Evolutionary conservation across 2,888 invertebrate species (phyloP).

Genomic region (Drosophila ochracea): DNA sequence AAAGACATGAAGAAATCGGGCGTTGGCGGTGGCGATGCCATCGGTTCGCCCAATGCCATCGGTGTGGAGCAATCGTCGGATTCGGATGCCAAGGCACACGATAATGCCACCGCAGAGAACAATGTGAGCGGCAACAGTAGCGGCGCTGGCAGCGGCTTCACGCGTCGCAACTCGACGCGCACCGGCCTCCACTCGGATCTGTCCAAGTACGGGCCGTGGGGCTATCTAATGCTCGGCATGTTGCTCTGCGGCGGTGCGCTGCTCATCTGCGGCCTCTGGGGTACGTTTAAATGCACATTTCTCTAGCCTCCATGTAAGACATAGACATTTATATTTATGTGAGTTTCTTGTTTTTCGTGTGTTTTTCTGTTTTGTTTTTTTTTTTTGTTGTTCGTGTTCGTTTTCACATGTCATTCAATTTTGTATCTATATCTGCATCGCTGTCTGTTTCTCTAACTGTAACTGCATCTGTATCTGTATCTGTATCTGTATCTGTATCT

Average conservation of each 20-base stretch:
- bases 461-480: background rate
- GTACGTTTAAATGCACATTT: conserved; percentile 78
- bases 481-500: background rate
- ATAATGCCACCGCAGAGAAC: conserved; percentile 56
- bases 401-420: conserved; percentile 36
- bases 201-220: conserved; percentile 91
- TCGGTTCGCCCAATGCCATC: conserved; percentile 64
- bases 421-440: conserved; percentile 23
- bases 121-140: conserved; percentile 21
- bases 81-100: conserved; percentile 44
- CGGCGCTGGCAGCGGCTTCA: conserved; percentile 67
- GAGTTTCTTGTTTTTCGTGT: conserved; percentile 50
- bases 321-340: conserved; percentile 61
- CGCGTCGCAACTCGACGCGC: conserved; percentile 82
- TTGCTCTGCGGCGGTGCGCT: conserved; percentile 89
- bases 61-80: conserved; percentile 25
- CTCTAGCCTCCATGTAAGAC: conserved; percentile 62
- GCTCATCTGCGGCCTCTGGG: conserved; percentile 90
- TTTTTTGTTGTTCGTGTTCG: conserved; percentile 1
- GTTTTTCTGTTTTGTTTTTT: conserved; percentile 39
- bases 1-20: conserved; percentile 67
- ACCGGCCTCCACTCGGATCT: conserved; percentile 87
- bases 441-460: conserved; percentile 5
- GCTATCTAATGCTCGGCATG: conserved; percentile 90
- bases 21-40: conserved; percentile 32